Conservation (phyloP, 2,888 invertebrate genomes). For the Lymantria monacha region DNA sequence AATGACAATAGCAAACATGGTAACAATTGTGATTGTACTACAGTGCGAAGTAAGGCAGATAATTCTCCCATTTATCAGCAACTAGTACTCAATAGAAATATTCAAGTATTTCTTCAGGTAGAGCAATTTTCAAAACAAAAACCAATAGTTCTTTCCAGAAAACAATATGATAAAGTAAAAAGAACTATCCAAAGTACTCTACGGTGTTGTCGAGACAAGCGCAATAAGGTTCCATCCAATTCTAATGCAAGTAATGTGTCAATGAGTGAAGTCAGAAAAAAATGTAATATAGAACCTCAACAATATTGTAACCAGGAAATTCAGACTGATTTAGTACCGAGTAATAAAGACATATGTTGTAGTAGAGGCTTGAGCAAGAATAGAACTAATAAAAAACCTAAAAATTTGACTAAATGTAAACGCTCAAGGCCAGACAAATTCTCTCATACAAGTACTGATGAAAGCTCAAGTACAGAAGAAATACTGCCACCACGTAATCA, state of each 20-base stretch:
- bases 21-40: not conserved
- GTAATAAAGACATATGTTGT: slow-evolving; percentile 1
- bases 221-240: slow-evolving; percentile 24
- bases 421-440: not conserved
- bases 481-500: not conserved
- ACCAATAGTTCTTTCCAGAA: slow-evolving; percentile 53
- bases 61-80: slow-evolving; percentile 34
- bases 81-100: slow-evolving; percentile 47
- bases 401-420: not conserved
- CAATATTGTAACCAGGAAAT: slow-evolving; percentile 20
- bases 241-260: slow-evolving; percentile 37
- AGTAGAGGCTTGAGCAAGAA: not conserved
- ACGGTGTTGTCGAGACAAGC: slow-evolving; percentile 20
- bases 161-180: slow-evolving; percentile 64
- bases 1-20: not conserved
- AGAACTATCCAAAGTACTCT: slow-evolving; percentile 48
- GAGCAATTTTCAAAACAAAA: slow-evolving; percentile 52
- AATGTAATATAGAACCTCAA: slow-evolving; percentile 13
- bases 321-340: slow-evolving; percentile 26
- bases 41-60: not conserved
- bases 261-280: slow-evolving; percentile 43
- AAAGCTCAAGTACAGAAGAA: not conserved
- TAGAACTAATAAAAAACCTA: not conserved
- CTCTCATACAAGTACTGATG: not conserved
- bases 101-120: slow-evolving; percentile 53